Evolutionary conservation across 2,888 invertebrate species (phyloP).

Genomic region (Lithophane socia): DNA sequence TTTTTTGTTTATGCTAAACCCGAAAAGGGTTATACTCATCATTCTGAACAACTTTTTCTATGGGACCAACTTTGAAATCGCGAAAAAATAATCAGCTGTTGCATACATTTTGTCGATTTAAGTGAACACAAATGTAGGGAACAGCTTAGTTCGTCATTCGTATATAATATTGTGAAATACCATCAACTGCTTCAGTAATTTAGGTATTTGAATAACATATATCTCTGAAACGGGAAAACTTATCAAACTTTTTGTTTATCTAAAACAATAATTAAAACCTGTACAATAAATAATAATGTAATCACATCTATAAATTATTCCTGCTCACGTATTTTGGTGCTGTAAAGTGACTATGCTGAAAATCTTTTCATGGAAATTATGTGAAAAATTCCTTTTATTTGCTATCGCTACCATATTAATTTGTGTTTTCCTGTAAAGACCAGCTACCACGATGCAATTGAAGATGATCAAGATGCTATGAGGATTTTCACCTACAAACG

Average conservation of each 20-base stretch:
- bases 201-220: neutral
- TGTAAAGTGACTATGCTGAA: constrained; percentile 11
- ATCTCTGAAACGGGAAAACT: constrained; percentile 1
- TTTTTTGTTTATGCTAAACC: no score
- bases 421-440: no score
- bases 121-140: no score
- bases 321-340: neutral
- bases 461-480: no score
- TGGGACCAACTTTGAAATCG: no score
- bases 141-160: neutral
- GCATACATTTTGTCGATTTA: no score
- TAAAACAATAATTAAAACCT: constrained; percentile 29
- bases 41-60: no score
- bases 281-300: constrained; percentile 25
- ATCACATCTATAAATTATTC: constrained; percentile 44
- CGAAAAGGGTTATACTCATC: no score
- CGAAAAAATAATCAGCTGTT: no score
- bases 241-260: constrained; percentile 29
- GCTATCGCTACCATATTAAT: no score
- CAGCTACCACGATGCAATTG: no score
- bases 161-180: neutral
- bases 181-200: neutral
- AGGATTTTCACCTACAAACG: no score
- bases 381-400: neutral
- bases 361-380: neutral